Base-by-base conservation (phyloP, 2,797 vertebrate genomes). In the Trematomus bernacchii region DNA sequence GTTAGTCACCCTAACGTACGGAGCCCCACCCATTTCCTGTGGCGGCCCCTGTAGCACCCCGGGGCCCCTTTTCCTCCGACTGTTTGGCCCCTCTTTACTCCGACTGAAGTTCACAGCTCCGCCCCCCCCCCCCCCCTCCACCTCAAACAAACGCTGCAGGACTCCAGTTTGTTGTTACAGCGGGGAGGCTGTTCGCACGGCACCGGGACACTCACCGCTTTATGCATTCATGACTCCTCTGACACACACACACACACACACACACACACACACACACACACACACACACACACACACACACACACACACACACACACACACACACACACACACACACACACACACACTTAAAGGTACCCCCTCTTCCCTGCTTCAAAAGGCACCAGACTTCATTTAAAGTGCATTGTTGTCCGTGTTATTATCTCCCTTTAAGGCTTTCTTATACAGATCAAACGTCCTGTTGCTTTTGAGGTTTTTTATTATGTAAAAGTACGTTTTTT, bases 1-100 rank as follows among this genome's bases (percentile, higher is more conserved):
- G 4, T 5, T 27, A 5, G 27, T 65, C 62, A 21, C 67, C 6
- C 16, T 57, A 53, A 70, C 73, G 33, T 69, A 50, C 46, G 0
- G 51, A 65, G 71, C 76, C 69, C 69, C 66, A 44, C 89, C 82
- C 66, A 6, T 77, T 87, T 88, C 87, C 86, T 90, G 75, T 85
- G 66, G 81, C 3, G 30, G 79, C 74, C 87, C 76, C 83, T 76
- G 72, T 59, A 72, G 80, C 80, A 84, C 80, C 86, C 71, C 40
- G 78, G 76, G 80, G 73, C 63, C 79, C 83, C 74, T 84, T 84
- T 85, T 84, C 83, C 84, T 88, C 59, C 74, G 19, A 82, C 89
- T 82, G 69, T 87, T 85, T 50, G 13, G 47, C 68, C 75, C 79
- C 55, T 65, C 43, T 30, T 48, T 71, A 57, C 23, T 21, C 4